Percentiles rank a stretch among this genome's conserved stretches.
Conservation (phyloP, 2,797 vertebrate genomes). For the Apodemus agrarius region DNA sequence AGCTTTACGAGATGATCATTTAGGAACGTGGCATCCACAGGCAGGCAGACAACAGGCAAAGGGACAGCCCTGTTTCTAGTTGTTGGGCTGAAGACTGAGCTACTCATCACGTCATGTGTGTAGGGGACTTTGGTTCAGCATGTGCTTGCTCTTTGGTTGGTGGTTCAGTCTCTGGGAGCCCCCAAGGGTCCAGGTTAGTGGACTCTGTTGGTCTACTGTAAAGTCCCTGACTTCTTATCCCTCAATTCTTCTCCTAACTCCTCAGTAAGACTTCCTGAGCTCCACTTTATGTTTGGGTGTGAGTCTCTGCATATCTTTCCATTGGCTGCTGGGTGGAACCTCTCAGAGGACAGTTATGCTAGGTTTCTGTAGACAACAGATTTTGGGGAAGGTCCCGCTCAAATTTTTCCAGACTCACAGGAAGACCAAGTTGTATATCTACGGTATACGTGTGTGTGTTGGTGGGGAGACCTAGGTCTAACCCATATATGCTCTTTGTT, state of each 20-base stretch:
- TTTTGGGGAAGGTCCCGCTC: too few relatives aligned
- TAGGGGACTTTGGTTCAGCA: not conserved
- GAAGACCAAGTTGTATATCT: too few relatives aligned
- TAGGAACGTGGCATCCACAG: not conserved
- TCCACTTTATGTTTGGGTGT: not conserved
- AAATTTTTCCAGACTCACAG: too few relatives aligned
- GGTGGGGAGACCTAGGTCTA: not conserved
- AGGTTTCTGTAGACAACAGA: too few relatives aligned
- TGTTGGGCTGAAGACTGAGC: not conserved
- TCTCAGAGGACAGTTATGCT: too few relatives aligned
- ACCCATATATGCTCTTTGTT: not conserved
- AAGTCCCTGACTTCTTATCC: not conserved
- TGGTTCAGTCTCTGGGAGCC: not conserved
- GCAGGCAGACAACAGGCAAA: not conserved
- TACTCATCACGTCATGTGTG: not conserved
- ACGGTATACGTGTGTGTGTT: not conserved
- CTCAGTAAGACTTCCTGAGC: not conserved
- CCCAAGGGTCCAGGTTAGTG: not conserved
- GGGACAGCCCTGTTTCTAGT: not conserved
- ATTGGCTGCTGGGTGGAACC: not conserved
- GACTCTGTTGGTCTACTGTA: not conserved
- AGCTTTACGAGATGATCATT: not conserved
- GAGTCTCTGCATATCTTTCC: not conserved
- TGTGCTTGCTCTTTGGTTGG: not conserved
- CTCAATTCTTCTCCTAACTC: not conserved